These are phyloP conservation scores for Thomomys bottae DNA, from an alignment of 2,113 vertebrate genomes.

Conservation along the genomic window DNA sequence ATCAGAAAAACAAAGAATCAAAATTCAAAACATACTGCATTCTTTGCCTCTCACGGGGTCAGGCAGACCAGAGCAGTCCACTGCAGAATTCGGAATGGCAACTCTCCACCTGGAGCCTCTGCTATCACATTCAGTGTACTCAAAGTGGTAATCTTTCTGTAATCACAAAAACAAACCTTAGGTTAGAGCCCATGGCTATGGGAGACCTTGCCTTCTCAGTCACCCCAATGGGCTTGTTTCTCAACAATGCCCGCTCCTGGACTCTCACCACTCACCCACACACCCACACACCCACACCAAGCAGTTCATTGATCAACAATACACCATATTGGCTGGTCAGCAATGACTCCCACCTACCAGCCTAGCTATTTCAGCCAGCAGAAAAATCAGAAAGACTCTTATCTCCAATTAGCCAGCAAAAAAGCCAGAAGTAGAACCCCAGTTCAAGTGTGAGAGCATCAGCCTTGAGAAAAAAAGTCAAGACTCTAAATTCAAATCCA, in stretches of 20 bases:
- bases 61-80: slow-evolving; percentile 92
- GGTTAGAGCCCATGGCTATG: slow-evolving; percentile 59
- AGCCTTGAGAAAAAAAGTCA: no score
- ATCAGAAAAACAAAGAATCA: background rate
- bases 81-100: slow-evolving; percentile 91
- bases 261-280: background rate
- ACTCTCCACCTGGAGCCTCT: slow-evolving; percentile 97
- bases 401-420: no score
- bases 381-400: no score
- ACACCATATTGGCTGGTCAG: no score
- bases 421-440: no score
- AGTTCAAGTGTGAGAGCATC: no score
- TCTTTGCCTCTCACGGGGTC: slow-evolving; percentile 96
- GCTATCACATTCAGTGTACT: slow-evolving; percentile 98
- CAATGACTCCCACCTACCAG: no score
- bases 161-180: slow-evolving; percentile 81
- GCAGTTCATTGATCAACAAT: background rate
- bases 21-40: slow-evolving; percentile 92
- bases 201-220: background rate
- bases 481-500: no score
- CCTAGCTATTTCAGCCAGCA: no score
- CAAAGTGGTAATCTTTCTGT: slow-evolving; percentile 96
- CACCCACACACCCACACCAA: background rate
- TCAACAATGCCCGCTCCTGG: background rate
- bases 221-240: background rate